phyloP scores from a whole-genome alignment of 1,140 invertebrate species.

The Drosophila erecta region DNA sequence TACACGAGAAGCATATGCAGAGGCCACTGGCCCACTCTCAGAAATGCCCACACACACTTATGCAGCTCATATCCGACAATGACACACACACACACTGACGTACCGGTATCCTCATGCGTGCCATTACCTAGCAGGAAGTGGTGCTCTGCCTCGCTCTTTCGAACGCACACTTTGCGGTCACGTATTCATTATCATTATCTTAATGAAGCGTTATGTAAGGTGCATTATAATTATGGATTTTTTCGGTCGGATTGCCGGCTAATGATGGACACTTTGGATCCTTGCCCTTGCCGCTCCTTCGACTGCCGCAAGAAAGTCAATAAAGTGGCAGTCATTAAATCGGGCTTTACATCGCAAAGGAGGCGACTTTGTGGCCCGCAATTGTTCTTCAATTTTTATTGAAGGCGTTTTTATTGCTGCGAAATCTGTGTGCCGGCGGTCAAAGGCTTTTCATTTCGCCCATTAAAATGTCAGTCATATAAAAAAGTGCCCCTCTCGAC shows the following conservation, averaged over 20 bases:
- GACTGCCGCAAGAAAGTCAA: slow-evolving; percentile 56
- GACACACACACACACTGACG: slow-evolving; percentile 9
- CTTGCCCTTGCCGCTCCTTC: slow-evolving; percentile 36
- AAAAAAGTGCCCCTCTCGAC: slow-evolving; percentile 20
- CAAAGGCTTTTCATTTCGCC: slow-evolving; percentile 63
- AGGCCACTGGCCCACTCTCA: slow-evolving; percentile 23
- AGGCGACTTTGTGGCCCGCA: slow-evolving; percentile 20
- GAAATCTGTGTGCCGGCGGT: slow-evolving; percentile 22
- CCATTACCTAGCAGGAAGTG: slow-evolving; percentile 69
- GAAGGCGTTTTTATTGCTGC: slow-evolving; percentile 15
- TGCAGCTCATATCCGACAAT: slow-evolving; percentile 5
- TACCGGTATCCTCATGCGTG: slow-evolving; percentile 67
- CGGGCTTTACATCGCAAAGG: slow-evolving; percentile 43
- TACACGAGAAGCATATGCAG: slow-evolving; percentile 30
- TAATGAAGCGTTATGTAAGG: slow-evolving; percentile 82
- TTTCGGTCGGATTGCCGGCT: slow-evolving; percentile 47
- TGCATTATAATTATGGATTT: slow-evolving; percentile 82
- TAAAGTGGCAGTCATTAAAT: slow-evolving; percentile 76
- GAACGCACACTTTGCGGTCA: slow-evolving; percentile 54
- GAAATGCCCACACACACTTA: slow-evolving; percentile 9
- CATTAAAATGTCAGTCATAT: slow-evolving; percentile 66
- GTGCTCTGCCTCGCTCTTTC: slow-evolving; percentile 6
- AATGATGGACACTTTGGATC: slow-evolving; percentile 60
- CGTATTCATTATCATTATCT: slow-evolving; percentile 82
- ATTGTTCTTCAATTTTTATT: slow-evolving; percentile 38